Base-by-base conservation (phyloP, 2,888 invertebrate species). In the Xestia rhomboidea region DNA sequence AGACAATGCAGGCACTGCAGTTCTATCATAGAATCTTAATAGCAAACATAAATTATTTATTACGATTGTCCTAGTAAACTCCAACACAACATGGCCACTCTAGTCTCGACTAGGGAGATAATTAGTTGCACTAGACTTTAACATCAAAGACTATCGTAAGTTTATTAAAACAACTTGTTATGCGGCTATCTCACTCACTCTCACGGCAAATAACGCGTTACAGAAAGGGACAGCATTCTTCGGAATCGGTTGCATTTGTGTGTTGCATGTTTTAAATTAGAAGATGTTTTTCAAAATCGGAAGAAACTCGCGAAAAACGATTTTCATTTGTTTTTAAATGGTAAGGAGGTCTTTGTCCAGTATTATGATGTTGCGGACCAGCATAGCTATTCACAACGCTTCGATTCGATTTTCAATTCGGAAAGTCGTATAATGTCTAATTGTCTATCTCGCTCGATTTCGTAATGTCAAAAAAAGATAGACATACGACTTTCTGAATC, bases 61-160 rank as follows among this genome's bases (percentile, higher is more conserved):
- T 62, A 75, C 30, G 57, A 78, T 49, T 78, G 68, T 81, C 86
- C 60, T 15, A 57, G 27, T 63, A 62, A 82, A 70, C 13, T n/a
- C 54, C 10, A 74, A 77, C 24, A 46, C 63, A 38, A 46, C 63
- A 38, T 86, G 76, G 86, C 13, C 68, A 77, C 79, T 46, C 6
- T 24, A 80, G 49, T 63, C 63, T 46, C 34, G 44, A 64, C 81
- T 38, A 79, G 66, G 38, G 49, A 79, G 63, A 69, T 85, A 85
- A 84, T 86, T 86, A 86, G 77, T 80, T 69, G 75, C 74, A 82
- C 78, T 81, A 84, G 82, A 49, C 64, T 79, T 73, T 60, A 81
- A 73, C 82, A 82, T 74, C 71, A 78, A 82, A 78, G 68, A 68
- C 68, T 62, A 77, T 77, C 64, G 68, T n/a, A 49, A 72, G 60